Base-by-base conservation (phyloP, 2,888 invertebrate genomes). In the Scaptomyza polygonia region DNA sequence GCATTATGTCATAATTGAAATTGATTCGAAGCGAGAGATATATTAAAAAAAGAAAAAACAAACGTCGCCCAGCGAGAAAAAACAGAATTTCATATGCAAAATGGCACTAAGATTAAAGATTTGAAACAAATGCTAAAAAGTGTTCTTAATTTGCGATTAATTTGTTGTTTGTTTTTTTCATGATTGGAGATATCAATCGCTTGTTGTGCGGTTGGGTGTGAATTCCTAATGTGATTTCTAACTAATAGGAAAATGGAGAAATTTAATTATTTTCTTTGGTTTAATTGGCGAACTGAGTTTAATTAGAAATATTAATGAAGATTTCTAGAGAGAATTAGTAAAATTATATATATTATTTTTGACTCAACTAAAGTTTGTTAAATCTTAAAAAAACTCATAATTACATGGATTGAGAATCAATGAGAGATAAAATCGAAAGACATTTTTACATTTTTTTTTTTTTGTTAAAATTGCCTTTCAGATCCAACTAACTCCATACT, bases 1-100 rank as follows among this genome's bases (percentile, higher is more conserved):
- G 64, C 63, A 85, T 82, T 85, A 72, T 87, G 86, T 82, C 86
- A 82, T 81, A 84, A 72, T 59, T 73, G 54, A 51, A 59, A 55
- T 54, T 48, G 39, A 49, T 49, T 40, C 29, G 40, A 47, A 32
- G 5, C 59, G 25, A 29, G 49, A 43, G 49, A 52, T 62, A 21
- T 14, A n/a, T n/a, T 27, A 66, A 61, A 39, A 53, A 40, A 32
- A 16, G n/a, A 29, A 27, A 32, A 21, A 21, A 21, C 3, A 21
- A 21, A 21, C 21, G 21, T 25, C 30, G 32, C 21, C 21, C 21
- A 21, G 21, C 3, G 21, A 21, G 21, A 34, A 36, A 30, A 34
- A 36, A 30, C 25, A 18, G 30, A n/a, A 45, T 36, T 64, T 5
- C 40, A 73, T 36, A 49, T 72, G 67, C 73, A 55, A 70, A 70